Evolutionary conservation across 2,113 vertebrate species (phyloP).

Genomic region (Macaca mulatta): DNA sequence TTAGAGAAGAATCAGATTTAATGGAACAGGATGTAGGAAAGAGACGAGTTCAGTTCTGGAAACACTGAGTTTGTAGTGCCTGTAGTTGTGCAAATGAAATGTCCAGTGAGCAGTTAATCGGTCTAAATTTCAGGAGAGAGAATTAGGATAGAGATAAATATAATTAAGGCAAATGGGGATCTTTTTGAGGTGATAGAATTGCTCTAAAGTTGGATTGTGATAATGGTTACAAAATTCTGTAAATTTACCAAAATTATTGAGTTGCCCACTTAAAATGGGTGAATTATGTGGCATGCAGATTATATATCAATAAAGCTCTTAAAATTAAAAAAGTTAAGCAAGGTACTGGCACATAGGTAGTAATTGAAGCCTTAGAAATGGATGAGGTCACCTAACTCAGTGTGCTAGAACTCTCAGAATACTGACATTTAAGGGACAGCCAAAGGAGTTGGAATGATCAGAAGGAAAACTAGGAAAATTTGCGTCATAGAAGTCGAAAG

Average conservation of each 20-base stretch:
- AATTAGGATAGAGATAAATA: slow-evolving; percentile 7
- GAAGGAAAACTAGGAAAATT: background rate
- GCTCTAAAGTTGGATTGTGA: slow-evolving; percentile 20
- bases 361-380: background rate
- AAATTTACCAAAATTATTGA: slow-evolving; percentile 18
- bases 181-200: slow-evolving; percentile 8
- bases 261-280: background rate
- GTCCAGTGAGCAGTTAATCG: background rate
- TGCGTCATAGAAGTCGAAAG: background rate
- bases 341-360: background rate
- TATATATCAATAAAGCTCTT: background rate
- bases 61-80: background rate
- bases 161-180: slow-evolving; percentile 10
- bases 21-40: background rate
- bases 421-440: background rate
- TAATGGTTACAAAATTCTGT: background rate
- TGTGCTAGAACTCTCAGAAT: background rate
- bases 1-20: slow-evolving; percentile 16
- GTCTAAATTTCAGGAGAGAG: slow-evolving; percentile 15
- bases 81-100: slow-evolving; percentile 7
- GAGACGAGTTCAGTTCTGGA: background rate
- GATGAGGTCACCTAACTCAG: background rate
- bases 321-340: background rate
- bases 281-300: background rate
- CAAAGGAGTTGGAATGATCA: background rate